Evolutionary conservation across 2,797 vertebrate genomes (phyloP), one percentile per base, ranked within the genome.

Genomic region (Liasis olivaceus): DNA sequence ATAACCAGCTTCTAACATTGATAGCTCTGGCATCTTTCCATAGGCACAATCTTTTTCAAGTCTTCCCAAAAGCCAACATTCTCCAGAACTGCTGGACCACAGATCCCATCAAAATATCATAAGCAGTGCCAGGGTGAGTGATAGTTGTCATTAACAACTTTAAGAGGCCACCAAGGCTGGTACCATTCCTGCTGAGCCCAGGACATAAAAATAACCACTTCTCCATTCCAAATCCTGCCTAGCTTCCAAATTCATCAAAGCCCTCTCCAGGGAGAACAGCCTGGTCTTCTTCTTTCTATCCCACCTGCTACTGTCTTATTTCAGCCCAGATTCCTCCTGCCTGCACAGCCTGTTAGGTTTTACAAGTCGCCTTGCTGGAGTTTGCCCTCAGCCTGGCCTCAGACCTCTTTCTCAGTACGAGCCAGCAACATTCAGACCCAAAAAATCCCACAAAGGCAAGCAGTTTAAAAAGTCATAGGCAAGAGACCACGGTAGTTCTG

Each of bases 401-500:
- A 0, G 47, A 84, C 12, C 60, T 36, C 59, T 66, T 90, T 0
- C 54, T 28, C 90, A 93, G 85, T 9, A 28, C 15, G 11, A 84
- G 28, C 42, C 5, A 28, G 17, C 86, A 4, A n/a, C 28, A 92
- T 89, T 62, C 81, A 22, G 42, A 42, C 6, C 6, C 28, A 2
- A 31, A n/a, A 69, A 31, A 69, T 15, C 69, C 58, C 90, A 84
- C 8, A 28, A 89, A 62, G 63, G 77, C n/a, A 94, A 89, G 91
- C 47, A 93, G 90, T n/a, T 93, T 13, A 89, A 3, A 0, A 0
- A 93, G 72, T 11, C 28, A 13, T 36, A 63, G 64, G 89, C 85
- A 62, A 92, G 72, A n/a, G 8, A 58, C 3, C 60, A 90, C 0
- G 51, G 22, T 85, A 93, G 85, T 93, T 93, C 92, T 93, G 13